Base-by-base conservation (phyloP, 1,140 invertebrate species). In the Philopotamus ludificatus region DNA sequence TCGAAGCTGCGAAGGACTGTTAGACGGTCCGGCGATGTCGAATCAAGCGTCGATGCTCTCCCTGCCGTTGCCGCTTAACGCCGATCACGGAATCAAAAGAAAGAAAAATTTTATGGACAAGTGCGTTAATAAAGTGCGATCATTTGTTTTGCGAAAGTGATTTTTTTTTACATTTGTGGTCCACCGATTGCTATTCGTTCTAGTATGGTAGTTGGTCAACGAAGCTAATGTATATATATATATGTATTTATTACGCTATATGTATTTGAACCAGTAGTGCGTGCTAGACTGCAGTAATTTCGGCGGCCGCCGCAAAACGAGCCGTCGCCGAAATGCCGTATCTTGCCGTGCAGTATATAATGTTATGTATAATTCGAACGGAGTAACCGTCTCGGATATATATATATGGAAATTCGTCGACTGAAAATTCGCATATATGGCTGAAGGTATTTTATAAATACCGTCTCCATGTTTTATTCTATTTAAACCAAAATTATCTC, bases 31-130 rank as follows among this genome's bases (percentile, higher is more conserved):
- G 9, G 12, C 45, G 3, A 25, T 12, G 44, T 22, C 54, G 15
- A 74, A 76, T 60, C 76, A 78, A 64, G 71, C 74, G 67, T 72
- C 74, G 51, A 74, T 74, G 59, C 71, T 77, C 47, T 74, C 78
- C 62, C 66, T 79, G 54, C 75, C 77, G 44, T 70, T 76, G 65
- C 77, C 78, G 51, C 66, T 77, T 72, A 75, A 78, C 54, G 75
- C 75, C 59, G 71, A 77, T 50, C 77, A 76, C 54, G 79, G 79
- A 70, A 77, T 74, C 3, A 87, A 87, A 74, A 79, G 84, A 63
- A 88, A 88, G 72, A 82, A 82, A 71, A 89, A 89, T 76, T 89
- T 90, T 73, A 88, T 90, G 86, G 87, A 90, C 77, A 84, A 86
- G 75, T 89, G 87, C 76, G 86, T 89, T 26, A 89, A 87, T 74